Evolutionary conservation across 2,888 invertebrate species (phyloP).

Genomic region (Hedya salicella): DNA sequence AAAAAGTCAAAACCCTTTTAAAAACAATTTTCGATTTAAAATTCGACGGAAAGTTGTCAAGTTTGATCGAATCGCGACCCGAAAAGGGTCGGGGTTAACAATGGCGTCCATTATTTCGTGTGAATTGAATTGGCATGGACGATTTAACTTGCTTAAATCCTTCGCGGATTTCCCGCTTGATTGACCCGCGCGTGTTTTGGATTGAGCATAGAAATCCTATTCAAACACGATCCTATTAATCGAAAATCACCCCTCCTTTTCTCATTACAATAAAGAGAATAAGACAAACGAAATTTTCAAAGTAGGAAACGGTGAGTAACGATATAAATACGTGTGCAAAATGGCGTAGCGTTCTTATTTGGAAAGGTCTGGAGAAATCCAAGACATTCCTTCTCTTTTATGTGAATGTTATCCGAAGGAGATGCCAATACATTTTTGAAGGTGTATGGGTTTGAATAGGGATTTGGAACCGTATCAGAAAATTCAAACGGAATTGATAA

Average conservation of each 20-base stretch:
- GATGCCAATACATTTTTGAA: too few relatives aligned
- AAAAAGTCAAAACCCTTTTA: constrained; percentile 20
- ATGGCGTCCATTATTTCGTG: constrained; percentile 66
- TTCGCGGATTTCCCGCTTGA: constrained; percentile 46
- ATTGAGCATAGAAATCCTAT: constrained; percentile 10
- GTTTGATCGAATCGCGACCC: constrained; percentile 34
- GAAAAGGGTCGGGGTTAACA: constrained; percentile 57
- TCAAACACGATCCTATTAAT: neutral
- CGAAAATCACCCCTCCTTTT: neutral
- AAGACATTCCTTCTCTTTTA: too few relatives aligned
- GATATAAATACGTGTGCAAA: too few relatives aligned
- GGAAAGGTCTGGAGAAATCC: too few relatives aligned
- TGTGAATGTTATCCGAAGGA: too few relatives aligned
- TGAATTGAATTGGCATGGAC: constrained; percentile 66
- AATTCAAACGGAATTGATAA: too few relatives aligned
- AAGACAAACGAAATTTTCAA: neutral
- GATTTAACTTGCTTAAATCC: constrained; percentile 70
- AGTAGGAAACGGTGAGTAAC: neutral
- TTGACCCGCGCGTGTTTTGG: constrained; percentile 43
- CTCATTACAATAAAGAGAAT: neutral
- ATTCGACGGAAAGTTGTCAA: constrained; percentile 36
- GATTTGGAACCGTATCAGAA: too few relatives aligned
- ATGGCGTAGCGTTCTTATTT: too few relatives aligned
- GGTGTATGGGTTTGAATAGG: too few relatives aligned
- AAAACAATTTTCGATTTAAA: constrained; percentile 34